These are phyloP conservation scores for Tapera naevia DNA, from an alignment of 2,797 vertebrate species.

Conservation along the genomic window DNA sequence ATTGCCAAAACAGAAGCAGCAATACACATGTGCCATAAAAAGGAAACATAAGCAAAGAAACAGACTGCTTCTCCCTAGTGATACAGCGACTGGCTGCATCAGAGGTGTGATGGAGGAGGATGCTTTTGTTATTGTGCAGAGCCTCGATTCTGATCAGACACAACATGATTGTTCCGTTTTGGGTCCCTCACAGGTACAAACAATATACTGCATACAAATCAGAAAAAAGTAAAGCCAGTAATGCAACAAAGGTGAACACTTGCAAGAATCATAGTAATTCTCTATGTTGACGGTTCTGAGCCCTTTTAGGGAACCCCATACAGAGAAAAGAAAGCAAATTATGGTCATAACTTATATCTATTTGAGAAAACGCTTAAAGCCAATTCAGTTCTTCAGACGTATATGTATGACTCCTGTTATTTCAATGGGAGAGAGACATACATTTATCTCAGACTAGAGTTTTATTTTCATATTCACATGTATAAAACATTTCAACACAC, in stretches of 20 bases:
- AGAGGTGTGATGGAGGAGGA: background rate
- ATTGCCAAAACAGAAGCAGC: background rate
- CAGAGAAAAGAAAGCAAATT: background rate
- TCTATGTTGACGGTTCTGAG: background rate
- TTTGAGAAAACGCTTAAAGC: background rate
- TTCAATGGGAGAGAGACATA: background rate
- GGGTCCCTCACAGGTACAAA: background rate
- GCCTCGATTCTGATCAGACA: background rate
- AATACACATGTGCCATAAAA: background rate
- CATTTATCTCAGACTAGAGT: background rate
- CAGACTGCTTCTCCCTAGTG: background rate
- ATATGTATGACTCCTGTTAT: background rate
- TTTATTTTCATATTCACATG: background rate
- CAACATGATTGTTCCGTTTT: background rate
- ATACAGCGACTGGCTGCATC: background rate
- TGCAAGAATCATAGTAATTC: background rate
- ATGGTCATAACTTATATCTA: background rate
- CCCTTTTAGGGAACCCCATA: background rate
- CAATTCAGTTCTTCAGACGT: background rate
- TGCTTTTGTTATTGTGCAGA: background rate
- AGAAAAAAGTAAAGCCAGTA: background rate
- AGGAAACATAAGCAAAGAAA: background rate
- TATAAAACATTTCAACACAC: background rate
- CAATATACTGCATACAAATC: background rate
- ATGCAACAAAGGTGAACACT: background rate